phyloP scores from a whole-genome alignment of 1,140 invertebrate species.

The Calephelis virginiensis region DNA sequence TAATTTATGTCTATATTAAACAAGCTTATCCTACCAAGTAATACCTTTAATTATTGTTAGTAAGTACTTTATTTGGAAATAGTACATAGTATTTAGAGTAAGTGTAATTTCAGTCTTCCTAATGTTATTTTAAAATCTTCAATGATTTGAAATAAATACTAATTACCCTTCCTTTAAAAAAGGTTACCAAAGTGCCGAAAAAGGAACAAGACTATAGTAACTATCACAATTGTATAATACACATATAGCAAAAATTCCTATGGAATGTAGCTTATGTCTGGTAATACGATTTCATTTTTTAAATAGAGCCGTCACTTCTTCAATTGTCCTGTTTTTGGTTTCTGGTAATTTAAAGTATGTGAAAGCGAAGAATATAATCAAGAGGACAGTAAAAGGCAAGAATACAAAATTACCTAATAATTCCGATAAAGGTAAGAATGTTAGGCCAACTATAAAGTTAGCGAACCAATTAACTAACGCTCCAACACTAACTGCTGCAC shows the following conservation, averaged over 20 bases:
- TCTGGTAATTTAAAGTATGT: constrained; percentile 98
- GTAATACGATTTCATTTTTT: constrained; percentile 50
- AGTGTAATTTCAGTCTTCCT: constrained; percentile 62
- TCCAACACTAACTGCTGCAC: constrained; percentile 96
- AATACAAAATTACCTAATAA: constrained; percentile 95
- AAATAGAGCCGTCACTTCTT: constrained; percentile 95
- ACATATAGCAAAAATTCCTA: constrained; percentile 51
- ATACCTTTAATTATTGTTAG: constrained; percentile 20
- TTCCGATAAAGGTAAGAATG: constrained; percentile 90
- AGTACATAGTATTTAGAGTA: constrained; percentile 52
- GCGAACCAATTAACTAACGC: constrained; percentile 97
- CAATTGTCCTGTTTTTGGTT: constrained; percentile 98
- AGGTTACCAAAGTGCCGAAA: constrained; percentile 13
- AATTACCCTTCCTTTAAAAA: neutral
- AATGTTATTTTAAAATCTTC: constrained; percentile 43
- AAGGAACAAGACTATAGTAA: constrained; percentile 39
- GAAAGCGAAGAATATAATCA: constrained; percentile 96
- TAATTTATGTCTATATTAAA: neutral
- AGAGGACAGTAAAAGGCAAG: constrained; percentile 94
- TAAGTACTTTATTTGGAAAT: constrained; percentile 51
- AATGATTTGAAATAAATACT: constrained; percentile 9
- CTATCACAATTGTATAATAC: constrained; percentile 57
- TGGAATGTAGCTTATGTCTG: constrained; percentile 50
- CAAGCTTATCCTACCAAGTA: constrained; percentile 2
- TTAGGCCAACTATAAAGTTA: constrained; percentile 95